These are phyloP conservation scores for Chaetura pelagica DNA, from an alignment of 2,113 vertebrate genomes.

Conservation along the genomic window DNA sequence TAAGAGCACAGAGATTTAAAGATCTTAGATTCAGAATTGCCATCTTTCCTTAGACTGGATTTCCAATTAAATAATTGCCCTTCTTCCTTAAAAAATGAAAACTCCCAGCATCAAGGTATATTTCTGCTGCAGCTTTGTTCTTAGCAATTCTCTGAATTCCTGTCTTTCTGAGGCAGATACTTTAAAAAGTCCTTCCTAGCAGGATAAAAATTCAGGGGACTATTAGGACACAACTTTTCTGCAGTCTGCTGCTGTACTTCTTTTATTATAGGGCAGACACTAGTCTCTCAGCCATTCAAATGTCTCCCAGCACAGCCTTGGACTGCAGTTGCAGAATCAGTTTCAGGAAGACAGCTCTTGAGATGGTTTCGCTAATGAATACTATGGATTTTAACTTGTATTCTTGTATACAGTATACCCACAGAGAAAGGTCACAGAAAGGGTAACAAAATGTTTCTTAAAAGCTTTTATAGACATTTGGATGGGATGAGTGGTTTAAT, in stretches of 20 bases:
- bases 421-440: neutral
- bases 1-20: neutral
- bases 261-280: neutral
- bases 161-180: neutral
- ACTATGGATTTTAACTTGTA: neutral
- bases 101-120: fast-evolving
- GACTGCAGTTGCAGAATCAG: neutral
- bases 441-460: neutral
- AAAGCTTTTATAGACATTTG: neutral
- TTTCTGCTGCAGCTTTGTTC: neutral
- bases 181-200: neutral
- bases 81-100: neutral
- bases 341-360: slow-evolving; percentile 1
- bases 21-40: neutral
- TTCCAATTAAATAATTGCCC: neutral
- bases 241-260: neutral
- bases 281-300: neutral
- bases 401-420: neutral
- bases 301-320: neutral
- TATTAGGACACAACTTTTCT: neutral
- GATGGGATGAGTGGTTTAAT: neutral
- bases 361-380: slow-evolving; percentile 24
- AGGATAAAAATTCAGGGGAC: neutral
- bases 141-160: neutral
- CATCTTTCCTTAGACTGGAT: neutral